phyloP scores from a whole-genome alignment of 2,113 vertebrate genomes.

The Murina feae region DNA sequence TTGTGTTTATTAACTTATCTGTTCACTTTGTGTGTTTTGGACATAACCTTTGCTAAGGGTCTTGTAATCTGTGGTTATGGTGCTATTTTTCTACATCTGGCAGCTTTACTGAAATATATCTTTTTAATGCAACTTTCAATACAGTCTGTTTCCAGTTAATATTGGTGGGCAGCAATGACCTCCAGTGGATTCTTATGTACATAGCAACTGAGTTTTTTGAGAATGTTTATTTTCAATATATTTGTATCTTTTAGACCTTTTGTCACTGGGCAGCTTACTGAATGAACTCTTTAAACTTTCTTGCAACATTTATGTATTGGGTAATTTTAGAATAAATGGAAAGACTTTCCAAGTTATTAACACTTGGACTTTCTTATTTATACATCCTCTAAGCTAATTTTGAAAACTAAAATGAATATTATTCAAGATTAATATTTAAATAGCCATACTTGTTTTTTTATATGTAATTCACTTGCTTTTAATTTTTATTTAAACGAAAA shows the following conservation, averaged over 20 bases:
- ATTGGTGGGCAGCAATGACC: neutral
- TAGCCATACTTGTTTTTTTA: neutral
- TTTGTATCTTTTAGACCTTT: neutral
- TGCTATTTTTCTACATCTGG: neutral
- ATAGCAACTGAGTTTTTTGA: neutral
- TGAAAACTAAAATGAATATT: neutral
- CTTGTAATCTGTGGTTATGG: neutral
- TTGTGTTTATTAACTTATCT: neutral
- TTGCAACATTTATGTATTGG: neutral
- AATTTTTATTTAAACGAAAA: conserved; percentile 21
- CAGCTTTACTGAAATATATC: neutral
- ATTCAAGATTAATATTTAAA: neutral
- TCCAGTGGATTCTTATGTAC: neutral
- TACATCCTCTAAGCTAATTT: neutral
- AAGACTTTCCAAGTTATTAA: neutral
- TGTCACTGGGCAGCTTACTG: neutral
- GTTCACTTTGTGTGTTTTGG: neutral
- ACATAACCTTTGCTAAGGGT: neutral
- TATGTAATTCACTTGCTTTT: neutral
- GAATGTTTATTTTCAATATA: neutral
- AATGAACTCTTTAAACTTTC: neutral
- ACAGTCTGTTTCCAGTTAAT: neutral
- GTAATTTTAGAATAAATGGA: neutral
- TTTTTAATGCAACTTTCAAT: neutral
- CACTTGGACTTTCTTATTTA: neutral